phyloP scores from a whole-genome alignment of 2,797 vertebrate species.

The Alfaro cultratus region DNA sequence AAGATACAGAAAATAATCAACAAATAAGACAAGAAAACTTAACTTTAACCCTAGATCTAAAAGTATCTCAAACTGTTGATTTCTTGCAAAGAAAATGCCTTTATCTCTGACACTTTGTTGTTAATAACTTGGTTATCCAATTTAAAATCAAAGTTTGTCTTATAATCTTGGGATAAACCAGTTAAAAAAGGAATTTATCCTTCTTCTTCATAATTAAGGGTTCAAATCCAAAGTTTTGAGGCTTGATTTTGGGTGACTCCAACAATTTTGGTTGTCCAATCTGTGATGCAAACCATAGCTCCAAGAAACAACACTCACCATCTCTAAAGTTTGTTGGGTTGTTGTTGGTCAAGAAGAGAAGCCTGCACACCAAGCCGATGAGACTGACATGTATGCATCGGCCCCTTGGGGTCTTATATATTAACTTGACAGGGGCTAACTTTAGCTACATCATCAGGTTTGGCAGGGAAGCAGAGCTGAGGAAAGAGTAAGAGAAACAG shows the following conservation, averaged over 20 bases:
- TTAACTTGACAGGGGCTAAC: conserved; percentile 81
- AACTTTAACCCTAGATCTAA: background rate
- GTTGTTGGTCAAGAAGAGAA: conserved; percentile 82
- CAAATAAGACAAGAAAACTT: background rate
- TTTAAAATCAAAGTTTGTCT: background rate
- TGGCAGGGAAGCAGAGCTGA: conserved; percentile 81
- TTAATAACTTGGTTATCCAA: background rate
- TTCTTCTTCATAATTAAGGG: conserved; percentile 10
- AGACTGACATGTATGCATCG: conserved; percentile 81
- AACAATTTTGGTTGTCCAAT: conserved; percentile 53
- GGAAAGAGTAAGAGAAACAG: conserved; percentile 75
- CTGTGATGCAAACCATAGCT: conserved; percentile 38
- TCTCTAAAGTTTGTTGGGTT: conserved; percentile 78
- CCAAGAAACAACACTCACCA: conserved; percentile 80
- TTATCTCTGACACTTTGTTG: background rate
- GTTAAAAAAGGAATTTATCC: conserved; percentile 7
- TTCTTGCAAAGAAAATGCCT: background rate
- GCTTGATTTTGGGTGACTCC: conserved; percentile 16
- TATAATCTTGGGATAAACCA: background rate
- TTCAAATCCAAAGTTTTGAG: conserved; percentile 44
- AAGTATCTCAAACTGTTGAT: background rate
- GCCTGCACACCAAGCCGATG: conserved; percentile 78
- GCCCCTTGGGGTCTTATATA: conserved; percentile 87
- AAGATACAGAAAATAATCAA: background rate
- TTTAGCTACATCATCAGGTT: conserved; percentile 88